Percentiles rank a stretch among this genome's conserved stretches.
Conservation (phyloP, 2,113 vertebrate genomes). For the Aspidoscelis tigris region DNA sequence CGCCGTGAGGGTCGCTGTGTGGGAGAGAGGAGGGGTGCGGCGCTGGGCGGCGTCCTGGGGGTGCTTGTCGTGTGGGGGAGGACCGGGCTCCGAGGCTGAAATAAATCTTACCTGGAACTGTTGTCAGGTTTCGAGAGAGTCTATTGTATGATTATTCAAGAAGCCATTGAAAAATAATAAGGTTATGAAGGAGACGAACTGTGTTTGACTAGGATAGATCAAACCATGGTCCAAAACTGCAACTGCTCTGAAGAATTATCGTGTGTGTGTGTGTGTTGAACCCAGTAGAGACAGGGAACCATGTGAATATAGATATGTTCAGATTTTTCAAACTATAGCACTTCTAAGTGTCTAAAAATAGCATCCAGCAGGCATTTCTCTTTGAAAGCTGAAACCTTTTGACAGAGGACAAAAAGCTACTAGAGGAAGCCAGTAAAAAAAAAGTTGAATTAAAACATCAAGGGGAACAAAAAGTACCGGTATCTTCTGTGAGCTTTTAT, state of each 20-base stretch:
- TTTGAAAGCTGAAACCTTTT: constrained; percentile 18
- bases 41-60: too few relatives aligned
- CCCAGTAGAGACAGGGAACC: background rate
- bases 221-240: background rate
- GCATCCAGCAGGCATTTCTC: background rate
- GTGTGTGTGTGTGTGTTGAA: too few relatives aligned
- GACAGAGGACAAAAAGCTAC: background rate
- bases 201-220: background rate
- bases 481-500: background rate
- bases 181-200: background rate
- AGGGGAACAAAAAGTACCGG: background rate
- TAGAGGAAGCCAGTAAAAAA: background rate
- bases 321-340: constrained; percentile 3
- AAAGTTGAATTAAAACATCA: constrained; percentile 11
- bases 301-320: background rate
- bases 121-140: background rate
- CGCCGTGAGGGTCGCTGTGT: background rate
- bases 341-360: constrained; percentile 12
- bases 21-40: too few relatives aligned
- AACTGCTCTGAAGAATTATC: background rate
- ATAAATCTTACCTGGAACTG: background rate
- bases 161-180: background rate
- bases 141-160: background rate
- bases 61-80: too few relatives aligned
- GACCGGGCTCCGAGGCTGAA: background rate